Evolutionary conservation across 1,140 invertebrate genomes (phyloP), one percentile per base, ranked within the genome.

Genomic region (Eupeodes corollae): DNA sequence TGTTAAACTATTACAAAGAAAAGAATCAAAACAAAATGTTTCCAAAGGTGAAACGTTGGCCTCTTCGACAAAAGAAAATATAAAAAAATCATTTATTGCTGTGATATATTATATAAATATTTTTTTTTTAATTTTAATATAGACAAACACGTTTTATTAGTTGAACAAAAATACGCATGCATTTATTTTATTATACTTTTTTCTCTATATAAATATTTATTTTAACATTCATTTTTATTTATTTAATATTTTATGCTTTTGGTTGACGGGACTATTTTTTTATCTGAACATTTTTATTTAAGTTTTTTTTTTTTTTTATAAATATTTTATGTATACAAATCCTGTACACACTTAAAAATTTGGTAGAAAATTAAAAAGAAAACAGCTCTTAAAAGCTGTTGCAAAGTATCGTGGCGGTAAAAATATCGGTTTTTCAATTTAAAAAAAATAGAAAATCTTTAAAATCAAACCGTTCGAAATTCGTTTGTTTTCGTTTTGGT

Each of bases 181-280:
- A 59, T 56, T 57, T 61, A 55, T 52, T 55, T 55, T 61, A 54
- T 61, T 44, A 41, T 37, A 37, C 33, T 54, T 19, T 47, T 47
- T 51, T 49, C n/a, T 52, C 3, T 31, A 51, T 48, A 48, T 46
- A 51, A 42, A 53, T 33, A 42, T 42, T n/a, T 42, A 21, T 42
- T 14, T 50, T 44, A 46, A 49, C 60, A 47, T 57, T 52, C 53
- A 52, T 54, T 58, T 46, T 45, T 55, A 63, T 63, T 58, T 37
- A 37, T 37, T 5, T 37, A 37, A 37, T 16, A 37, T 42, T 42
- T 13, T 21, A 42, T 21, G 19, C 19, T 58, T 63, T 66, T 66
- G 63, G 63, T 65, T 65, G 63, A 65, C 63, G 63, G 63, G 63
- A 66, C 58, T 59, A 57, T 62, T 50, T 59, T 53, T 62, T 57